Evolutionary conservation across 2,888 invertebrate genomes (phyloP).

Genomic region (Brachyptera putata): DNA sequence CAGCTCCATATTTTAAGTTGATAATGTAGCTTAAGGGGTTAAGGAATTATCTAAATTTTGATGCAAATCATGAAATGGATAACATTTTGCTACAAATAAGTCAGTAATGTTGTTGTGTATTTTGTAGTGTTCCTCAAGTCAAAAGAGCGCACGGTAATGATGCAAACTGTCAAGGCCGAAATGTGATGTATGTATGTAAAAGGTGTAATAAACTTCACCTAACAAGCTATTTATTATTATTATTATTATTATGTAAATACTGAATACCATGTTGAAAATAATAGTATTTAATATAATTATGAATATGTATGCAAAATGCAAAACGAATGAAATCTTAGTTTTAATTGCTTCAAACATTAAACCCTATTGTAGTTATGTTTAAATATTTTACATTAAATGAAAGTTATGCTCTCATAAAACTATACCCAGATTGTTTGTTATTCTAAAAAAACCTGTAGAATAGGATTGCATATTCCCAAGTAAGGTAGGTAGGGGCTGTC

Average conservation of each 20-base stretch:
- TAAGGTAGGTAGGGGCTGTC: too few species aligned
- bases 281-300: conserved; percentile 5
- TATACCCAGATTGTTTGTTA: too few species aligned
- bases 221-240: background rate
- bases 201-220: too few species aligned
- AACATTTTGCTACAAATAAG: too few species aligned
- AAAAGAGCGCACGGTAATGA: conserved; percentile 17
- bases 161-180: conserved; percentile 8
- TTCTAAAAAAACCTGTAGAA: too few species aligned
- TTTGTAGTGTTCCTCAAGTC: background rate
- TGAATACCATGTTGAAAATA: background rate
- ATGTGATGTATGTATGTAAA: background rate
- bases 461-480: too few species aligned
- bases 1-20: conserved; percentile 12
- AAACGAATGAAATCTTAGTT: conserved; percentile 1
- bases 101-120: too few species aligned
- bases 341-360: conserved; percentile 10
- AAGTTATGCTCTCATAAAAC: background rate
- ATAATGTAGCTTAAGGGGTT: background rate
- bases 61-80: too few species aligned
- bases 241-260: background rate
- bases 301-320: background rate
- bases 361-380: conserved; percentile 18
- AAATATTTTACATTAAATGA: conserved; percentile 19
- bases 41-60: too few species aligned